Percentiles rank a stretch among this genome's conserved stretches.
These are phyloP conservation scores for Eilema caniola DNA, from an alignment of 2,888 invertebrate genomes.

Conservation along the genomic window DNA sequence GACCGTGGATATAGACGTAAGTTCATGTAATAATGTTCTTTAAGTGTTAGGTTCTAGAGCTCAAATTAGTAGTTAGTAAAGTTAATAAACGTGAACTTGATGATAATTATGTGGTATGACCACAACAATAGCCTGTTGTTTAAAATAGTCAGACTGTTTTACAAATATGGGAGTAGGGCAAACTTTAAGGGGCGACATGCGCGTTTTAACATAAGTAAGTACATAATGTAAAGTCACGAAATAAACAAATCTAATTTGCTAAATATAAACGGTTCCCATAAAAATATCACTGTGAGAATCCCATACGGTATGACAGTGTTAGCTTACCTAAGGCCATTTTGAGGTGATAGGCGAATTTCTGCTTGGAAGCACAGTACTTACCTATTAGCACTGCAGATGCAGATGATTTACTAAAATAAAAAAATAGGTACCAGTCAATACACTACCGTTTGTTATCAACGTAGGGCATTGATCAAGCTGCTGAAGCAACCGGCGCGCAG, in stretches of 20 bases:
- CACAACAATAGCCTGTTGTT: conserved; percentile 31
- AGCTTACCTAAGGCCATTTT: no score
- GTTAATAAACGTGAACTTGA: not conserved
- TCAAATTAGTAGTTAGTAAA: not conserved
- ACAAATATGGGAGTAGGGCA: conserved; percentile 21
- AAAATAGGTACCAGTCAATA: no score
- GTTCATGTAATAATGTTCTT: conserved; percentile 40
- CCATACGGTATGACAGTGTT: no score
- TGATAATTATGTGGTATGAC: conserved; percentile 14
- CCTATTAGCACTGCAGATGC: not conserved
- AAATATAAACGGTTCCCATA: no score
- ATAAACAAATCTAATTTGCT: no score
- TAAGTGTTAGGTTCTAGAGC: not conserved
- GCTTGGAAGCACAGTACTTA: not conserved
- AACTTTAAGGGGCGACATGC: not conserved
- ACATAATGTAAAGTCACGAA: not conserved
- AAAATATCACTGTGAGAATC: no score
- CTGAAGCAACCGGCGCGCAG: no score
- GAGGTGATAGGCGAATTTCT: no score
- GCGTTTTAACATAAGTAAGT: not conserved
- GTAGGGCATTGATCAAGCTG: no score
- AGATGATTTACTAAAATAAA: no score
- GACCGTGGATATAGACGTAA: conserved; percentile 83
- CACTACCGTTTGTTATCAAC: no score
- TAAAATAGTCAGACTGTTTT: conserved; percentile 28